Conservation (phyloP, 2,888 invertebrate species). For the Epirrhoe alternata region DNA sequence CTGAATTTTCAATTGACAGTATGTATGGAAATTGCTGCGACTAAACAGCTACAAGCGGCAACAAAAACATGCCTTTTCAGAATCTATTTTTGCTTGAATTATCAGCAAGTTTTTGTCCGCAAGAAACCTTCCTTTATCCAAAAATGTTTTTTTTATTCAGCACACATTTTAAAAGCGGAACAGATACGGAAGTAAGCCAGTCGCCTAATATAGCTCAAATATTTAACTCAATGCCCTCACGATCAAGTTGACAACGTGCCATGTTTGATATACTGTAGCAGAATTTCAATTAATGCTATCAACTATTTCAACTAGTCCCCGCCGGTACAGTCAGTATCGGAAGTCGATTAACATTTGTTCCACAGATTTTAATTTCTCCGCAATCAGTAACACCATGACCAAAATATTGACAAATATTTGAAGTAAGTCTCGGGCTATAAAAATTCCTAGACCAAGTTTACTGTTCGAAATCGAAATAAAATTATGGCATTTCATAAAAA, state of each 20-base stretch:
- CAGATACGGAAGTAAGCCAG: conserved; percentile 12
- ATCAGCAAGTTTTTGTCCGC: neutral
- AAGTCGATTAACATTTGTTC: too few species aligned
- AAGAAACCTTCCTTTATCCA: neutral
- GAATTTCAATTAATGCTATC: conserved; percentile 30
- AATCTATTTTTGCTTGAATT: neutral
- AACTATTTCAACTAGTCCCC: neutral
- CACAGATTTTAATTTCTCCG: too few species aligned
- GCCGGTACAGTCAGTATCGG: neutral
- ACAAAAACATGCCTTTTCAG: too few species aligned
- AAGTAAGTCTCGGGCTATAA: too few species aligned
- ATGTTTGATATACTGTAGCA: conserved; percentile 4
- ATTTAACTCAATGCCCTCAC: conserved; percentile 18
- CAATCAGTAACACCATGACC: too few species aligned
- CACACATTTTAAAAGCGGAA: neutral
- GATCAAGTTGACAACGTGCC: conserved; percentile 7
- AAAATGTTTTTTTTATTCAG: neutral
- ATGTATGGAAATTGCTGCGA: too few species aligned
- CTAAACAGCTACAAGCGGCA: too few species aligned
- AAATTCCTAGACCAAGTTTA: too few species aligned
- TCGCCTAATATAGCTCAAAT: conserved; percentile 12
- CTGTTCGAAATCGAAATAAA: too few species aligned
- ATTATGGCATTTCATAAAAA: too few species aligned
- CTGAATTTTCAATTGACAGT: neutral
- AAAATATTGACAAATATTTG: too few species aligned